Conservation (phyloP, 2,797 vertebrate genomes). For the Sebastes vulpes region DNA sequence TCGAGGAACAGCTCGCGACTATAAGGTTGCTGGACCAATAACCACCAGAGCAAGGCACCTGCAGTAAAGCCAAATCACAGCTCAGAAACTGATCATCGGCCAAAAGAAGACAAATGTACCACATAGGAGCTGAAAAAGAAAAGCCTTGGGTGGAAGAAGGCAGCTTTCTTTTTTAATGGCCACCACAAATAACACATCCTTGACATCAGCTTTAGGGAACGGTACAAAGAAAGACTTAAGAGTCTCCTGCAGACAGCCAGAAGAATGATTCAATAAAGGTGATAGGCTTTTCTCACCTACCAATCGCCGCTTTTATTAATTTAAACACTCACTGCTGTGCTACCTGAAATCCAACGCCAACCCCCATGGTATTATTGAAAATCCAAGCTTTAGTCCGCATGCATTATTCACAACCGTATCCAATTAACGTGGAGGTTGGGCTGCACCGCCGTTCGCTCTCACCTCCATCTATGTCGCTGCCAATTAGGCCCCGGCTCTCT, state of each 20-base stretch:
- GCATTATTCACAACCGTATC: slow-evolving; percentile 84
- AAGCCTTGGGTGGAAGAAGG: background rate
- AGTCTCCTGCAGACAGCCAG: slow-evolving; percentile 24
- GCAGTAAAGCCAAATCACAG: background rate
- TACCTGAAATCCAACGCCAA: slow-evolving; percentile 56
- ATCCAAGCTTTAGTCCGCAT: slow-evolving; percentile 78
- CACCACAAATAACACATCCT: slow-evolving; percentile 36
- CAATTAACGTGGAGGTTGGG: slow-evolving; percentile 78
- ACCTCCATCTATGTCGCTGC: slow-evolving; percentile 68
- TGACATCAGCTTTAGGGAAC: slow-evolving; percentile 15
- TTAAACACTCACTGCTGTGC: slow-evolving; percentile 58
- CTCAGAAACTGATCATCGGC: background rate
- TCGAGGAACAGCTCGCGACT: background rate
- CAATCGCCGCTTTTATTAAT: slow-evolving; percentile 57
- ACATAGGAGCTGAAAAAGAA: background rate
- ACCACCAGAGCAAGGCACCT: background rate
- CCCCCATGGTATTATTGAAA: slow-evolving; percentile 76
- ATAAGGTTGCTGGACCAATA: background rate
- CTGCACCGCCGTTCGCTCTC: slow-evolving; percentile 33
- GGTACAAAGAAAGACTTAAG: slow-evolving; percentile 36
- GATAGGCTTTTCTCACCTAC: slow-evolving; percentile 47
- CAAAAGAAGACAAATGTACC: slow-evolving; percentile 2
- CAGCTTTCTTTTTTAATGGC: slow-evolving; percentile 38
- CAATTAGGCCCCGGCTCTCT: slow-evolving; percentile 68
- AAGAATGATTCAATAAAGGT: slow-evolving; percentile 62